Evolutionary conservation across 2,888 invertebrate genomes (phyloP).

Genomic region (Conus canariensis): DNA sequence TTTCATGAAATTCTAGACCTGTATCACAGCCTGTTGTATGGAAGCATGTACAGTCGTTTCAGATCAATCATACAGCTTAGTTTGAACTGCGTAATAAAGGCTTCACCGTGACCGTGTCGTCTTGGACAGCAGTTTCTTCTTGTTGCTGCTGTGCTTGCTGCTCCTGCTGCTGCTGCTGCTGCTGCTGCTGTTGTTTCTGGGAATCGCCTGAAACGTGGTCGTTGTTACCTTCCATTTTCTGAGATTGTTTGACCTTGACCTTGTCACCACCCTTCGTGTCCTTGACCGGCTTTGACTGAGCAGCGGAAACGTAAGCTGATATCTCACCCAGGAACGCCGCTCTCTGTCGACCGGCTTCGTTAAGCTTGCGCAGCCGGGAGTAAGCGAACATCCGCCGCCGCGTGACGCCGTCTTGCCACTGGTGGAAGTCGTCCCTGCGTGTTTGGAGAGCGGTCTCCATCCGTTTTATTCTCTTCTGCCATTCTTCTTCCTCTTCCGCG

Average conservation of each 20-base stretch:
- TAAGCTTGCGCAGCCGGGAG: conserved; percentile 37
- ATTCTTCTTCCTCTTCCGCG: conserved; percentile 24
- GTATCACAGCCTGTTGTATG: no score
- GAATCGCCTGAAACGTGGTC: background rate
- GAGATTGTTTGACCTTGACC: background rate
- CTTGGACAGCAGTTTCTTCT: background rate
- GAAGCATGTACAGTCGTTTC: no score
- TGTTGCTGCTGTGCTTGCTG: background rate
- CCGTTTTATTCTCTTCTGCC: conserved; percentile 28
- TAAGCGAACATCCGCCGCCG: conserved; percentile 42
- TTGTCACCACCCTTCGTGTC: background rate
- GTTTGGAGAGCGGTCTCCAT: background rate
- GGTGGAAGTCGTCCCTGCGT: conserved; percentile 8
- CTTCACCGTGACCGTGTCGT: background rate
- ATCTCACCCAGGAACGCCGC: background rate
- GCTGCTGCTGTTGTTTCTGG: conserved; percentile 22
- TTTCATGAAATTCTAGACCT: no score
- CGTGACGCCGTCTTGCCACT: conserved; percentile 34
- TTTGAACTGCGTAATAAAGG: conserved; percentile 16
- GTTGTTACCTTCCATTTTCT: background rate
- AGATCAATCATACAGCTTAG: background rate
- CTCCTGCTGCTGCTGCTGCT: background rate
- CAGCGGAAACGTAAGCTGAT: background rate
- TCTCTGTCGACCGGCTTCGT: conserved; percentile 14
- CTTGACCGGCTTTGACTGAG: background rate